Evolutionary conservation across 2,888 invertebrate genomes (phyloP), one percentile per base, ranked within the genome.

Genomic region (Nebria brevicollis): DNA sequence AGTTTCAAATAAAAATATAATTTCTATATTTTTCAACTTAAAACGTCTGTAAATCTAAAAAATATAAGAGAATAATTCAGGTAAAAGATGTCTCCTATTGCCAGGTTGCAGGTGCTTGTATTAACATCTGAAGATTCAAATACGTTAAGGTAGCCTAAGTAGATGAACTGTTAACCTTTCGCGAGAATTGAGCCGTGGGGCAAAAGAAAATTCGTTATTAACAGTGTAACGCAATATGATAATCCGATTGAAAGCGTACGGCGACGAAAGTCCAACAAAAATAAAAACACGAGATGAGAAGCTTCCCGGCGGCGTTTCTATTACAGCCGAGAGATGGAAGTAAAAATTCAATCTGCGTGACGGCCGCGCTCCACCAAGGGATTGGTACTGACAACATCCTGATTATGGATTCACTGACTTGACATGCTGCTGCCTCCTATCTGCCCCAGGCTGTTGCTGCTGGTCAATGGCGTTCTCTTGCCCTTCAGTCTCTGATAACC

Each of bases 371-470:
- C 72, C 72, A 54, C 77, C 20, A 66, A 72, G 77, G 81, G 81
- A 77, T 81, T 81, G 81, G 73, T 81, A 81, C 81, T 81, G 81
- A 81, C 81, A 81, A 81, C 81, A 81, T 72, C 73, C 81, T 81
- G 81, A 81, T 81, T 81, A 81, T 81, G 72, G 81, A 81, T 76
- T 81, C 81, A 81, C 42, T 72, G 54, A 81, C 81, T 81, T 81
- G 81, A 81, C 81, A 70, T 81, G 77, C 66, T 77, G 81, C 81
- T 76, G 34, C 34, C 34, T 34, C 34, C 34, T 34, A 79, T 74
- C 79, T 73, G 73, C 72, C 72, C 2, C 81, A 70, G 72, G 77
- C 66, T 77, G 81, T 76, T 76, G 41, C 41, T 15, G 72, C 1
- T 34, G 41, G 72, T 54, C 54, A 54, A 54, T 43, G 73, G 34